These are phyloP conservation scores for Pyralis farinalis DNA, from an alignment of 2,888 invertebrate species.

Conservation along the genomic window DNA sequence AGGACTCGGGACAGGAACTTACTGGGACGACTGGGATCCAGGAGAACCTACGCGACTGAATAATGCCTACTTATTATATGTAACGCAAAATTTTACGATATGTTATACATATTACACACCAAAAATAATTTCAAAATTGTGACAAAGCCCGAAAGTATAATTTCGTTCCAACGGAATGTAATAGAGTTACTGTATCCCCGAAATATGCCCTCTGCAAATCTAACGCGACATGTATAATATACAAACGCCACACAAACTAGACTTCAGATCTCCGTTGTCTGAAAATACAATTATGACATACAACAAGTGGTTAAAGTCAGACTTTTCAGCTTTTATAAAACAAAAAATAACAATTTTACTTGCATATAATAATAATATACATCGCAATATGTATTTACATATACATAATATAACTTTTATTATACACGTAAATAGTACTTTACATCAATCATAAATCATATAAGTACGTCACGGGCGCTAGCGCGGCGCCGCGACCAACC, in stretches of 20 bases:
- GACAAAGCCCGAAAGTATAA: slow-evolving; percentile 45
- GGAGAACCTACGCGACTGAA: slow-evolving; percentile 25
- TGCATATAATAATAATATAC: slow-evolving; percentile 74
- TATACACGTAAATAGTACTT: slow-evolving; percentile 74
- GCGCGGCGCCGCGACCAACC: slow-evolving; percentile 32
- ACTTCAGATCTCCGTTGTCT: slow-evolving; percentile 65
- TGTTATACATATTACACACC: slow-evolving; percentile 28
- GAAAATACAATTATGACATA: slow-evolving; percentile 57
- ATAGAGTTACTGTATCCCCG: slow-evolving; percentile 54
- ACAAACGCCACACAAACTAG: slow-evolving; percentile 54
- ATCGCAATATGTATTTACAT: slow-evolving; percentile 77
- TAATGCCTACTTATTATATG: slow-evolving; percentile 5
- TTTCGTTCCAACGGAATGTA: slow-evolving; percentile 72
- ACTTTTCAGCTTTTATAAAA: slow-evolving; percentile 74
- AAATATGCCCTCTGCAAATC: slow-evolving; percentile 49
- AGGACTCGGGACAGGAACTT: slow-evolving; percentile 67
- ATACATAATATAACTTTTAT: slow-evolving; percentile 74
- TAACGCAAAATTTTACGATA: slow-evolving; percentile 33
- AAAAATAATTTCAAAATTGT: slow-evolving; percentile 25
- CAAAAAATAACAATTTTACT: slow-evolving; percentile 73
- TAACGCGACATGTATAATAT: slow-evolving; percentile 53
- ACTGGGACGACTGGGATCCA: slow-evolving; percentile 47
- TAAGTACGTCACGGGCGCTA: slow-evolving; percentile 24
- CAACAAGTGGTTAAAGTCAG: slow-evolving; percentile 78
- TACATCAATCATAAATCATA: slow-evolving; percentile 59